Evolutionary conservation across 2,888 invertebrate species (phyloP), one percentile per base, ranked within the genome.

Genomic region (Drosophila birchii): DNA sequence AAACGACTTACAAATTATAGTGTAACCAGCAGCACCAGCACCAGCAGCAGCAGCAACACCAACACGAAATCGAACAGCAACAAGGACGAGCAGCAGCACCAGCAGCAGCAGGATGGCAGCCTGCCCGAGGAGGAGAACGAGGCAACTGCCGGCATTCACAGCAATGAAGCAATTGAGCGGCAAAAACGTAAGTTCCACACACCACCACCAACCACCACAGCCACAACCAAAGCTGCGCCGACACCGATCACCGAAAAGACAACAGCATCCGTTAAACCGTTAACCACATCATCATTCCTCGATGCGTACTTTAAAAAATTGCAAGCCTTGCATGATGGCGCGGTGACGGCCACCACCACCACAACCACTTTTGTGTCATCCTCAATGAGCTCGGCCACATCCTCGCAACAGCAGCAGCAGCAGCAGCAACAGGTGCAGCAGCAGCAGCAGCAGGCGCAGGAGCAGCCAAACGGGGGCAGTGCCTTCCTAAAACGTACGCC

Each of bases 291-390:
- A 75, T 81, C 88, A 71, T 90, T 92, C 70, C 90, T 91, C 78
- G 92, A 92, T 77, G 86, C 91, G 39, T 92, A 93, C 79, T 90
- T 92, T 69, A 91, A 87, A 90, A 92, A 91, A 90, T 79, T 90
- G 47, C 89, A 87, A 82, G 81, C 88, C 60, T 58, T 85, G 66
- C 90, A 88, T 81, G 87, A 84, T 56, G 80, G 76, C 53, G 79
- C 85, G 8, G 61, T 78, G 1, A 80, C 82, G 45, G 79, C 82
- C 76, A 73, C 79, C 77, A 76, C 77, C 72, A 78, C 78, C 75
- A 75, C 79, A 73, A 59, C 77, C 16, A 80, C 87, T 57, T 53
- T 53, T 53, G 80, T 85, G 39, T 74, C 86, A 47, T 76, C 76
- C 49, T 86, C 88, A 32, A 69, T 80, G 12, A 79, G 81, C 63